Evolutionary conservation across 2,888 invertebrate genomes (phyloP).

Genomic region (Pollenia griseotomentosa): DNA sequence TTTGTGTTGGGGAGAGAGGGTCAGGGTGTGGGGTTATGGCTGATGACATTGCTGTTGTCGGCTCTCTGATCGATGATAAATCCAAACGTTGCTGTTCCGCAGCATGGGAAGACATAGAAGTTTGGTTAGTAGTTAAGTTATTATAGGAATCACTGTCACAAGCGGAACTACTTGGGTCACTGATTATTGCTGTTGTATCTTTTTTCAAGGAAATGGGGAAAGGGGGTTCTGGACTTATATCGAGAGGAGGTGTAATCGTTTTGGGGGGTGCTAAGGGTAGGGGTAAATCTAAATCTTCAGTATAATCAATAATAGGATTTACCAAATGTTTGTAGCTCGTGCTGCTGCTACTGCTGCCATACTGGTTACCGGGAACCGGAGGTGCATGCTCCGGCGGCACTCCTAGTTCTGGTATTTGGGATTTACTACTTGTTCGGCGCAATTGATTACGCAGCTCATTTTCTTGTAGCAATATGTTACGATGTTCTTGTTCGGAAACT

Average conservation of each 20-base stretch:
- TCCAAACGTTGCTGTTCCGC: slow-evolving; percentile 76
- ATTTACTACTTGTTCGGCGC: slow-evolving; percentile 72
- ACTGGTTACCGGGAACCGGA: slow-evolving; percentile 76
- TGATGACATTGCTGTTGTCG: slow-evolving; percentile 65
- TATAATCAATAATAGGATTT: slow-evolving; percentile 83
- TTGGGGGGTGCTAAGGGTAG: slow-evolving; percentile 77
- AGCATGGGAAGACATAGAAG: slow-evolving; percentile 74
- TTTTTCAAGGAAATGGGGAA: slow-evolving; percentile 30
- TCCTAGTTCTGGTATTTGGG: slow-evolving; percentile 75
- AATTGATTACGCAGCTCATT: slow-evolving; percentile 83
- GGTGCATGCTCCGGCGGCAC: slow-evolving; percentile 79
- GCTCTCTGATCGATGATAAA: slow-evolving; percentile 46
- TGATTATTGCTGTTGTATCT: slow-evolving; percentile 57
- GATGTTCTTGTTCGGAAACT: slow-evolving; percentile 83
- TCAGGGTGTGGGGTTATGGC: slow-evolving; percentile 73
- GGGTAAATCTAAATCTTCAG: slow-evolving; percentile 79
- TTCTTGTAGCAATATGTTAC: slow-evolving; percentile 82
- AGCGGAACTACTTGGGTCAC: slow-evolving; percentile 74
- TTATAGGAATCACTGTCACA: slow-evolving; percentile 73
- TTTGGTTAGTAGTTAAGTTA: slow-evolving; percentile 74
- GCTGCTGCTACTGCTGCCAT: slow-evolving; percentile 63
- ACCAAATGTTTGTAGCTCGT: slow-evolving; percentile 79
- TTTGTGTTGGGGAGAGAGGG: slow-evolving; percentile 81
- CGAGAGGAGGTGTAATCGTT: slow-evolving; percentile 3
- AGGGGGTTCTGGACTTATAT: neutral